phyloP scores from a whole-genome alignment of 1,140 invertebrate genomes.

The Leptestheria dahalacensis region DNA sequence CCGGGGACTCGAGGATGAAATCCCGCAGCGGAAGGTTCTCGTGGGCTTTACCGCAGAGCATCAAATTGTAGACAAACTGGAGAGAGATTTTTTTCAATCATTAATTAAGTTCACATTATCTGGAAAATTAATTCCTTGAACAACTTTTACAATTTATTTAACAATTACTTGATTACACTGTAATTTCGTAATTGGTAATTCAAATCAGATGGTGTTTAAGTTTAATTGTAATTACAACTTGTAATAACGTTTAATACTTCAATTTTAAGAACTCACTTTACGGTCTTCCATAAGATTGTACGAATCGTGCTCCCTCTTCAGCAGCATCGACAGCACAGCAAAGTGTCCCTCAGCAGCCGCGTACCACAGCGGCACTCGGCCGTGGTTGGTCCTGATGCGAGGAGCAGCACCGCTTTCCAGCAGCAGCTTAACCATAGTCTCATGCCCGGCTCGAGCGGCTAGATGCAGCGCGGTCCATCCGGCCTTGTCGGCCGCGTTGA shows the following conservation, averaged over 20 bases:
- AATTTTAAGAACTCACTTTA: too few relatives aligned
- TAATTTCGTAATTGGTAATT: not conserved
- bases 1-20: conserved; percentile 88
- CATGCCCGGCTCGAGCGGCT: conserved; percentile 81
- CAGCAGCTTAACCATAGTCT: conserved; percentile 86
- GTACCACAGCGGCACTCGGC: conserved; percentile 91
- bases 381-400: conserved; percentile 78
- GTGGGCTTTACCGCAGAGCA: conserved; percentile 93
- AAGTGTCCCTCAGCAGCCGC: conserved; percentile 93
- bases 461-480: conserved; percentile 95
- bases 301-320: conserved; percentile 95
- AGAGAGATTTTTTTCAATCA: too few relatives aligned
- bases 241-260: too few relatives aligned
- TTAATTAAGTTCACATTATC: too few relatives aligned
- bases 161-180: conserved; percentile 16
- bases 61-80: conserved; percentile 95
- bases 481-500: conserved; percentile 93
- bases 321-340: conserved; percentile 83
- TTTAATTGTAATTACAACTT: too few relatives aligned
- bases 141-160: not conserved
- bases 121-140: conserved; percentile 13
- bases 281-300: conserved; percentile 93
- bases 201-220: too few relatives aligned
- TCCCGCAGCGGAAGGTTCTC: conserved; percentile 93
- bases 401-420: conserved; percentile 91